phyloP scores from a whole-genome alignment of 2,797 vertebrate genomes.

The Poeciliopsis paucimaculata region DNA sequence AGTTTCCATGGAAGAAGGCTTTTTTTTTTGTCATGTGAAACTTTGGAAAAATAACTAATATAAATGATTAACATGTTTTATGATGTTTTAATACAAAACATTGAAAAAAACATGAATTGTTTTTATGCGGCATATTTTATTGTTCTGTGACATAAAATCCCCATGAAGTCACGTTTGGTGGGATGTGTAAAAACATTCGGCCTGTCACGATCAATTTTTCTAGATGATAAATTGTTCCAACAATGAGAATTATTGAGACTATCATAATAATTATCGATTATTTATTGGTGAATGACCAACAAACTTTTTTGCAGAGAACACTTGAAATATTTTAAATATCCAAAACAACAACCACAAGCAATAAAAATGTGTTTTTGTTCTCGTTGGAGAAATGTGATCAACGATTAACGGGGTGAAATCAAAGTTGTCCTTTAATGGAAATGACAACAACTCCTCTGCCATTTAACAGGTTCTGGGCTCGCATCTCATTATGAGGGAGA shows the following conservation, averaged over 20 bases:
- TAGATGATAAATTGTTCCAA: too few species aligned
- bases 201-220: too few species aligned
- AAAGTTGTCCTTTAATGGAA: not conserved
- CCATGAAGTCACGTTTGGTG: not conserved
- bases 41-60: not conserved
- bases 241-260: too few species aligned
- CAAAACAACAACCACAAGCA: too few species aligned
- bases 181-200: too few species aligned
- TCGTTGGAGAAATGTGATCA: not conserved
- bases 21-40: not conserved
- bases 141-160: not conserved
- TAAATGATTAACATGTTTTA: not conserved
- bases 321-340: too few species aligned
- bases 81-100: not conserved
- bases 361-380: not conserved
- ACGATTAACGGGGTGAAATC: not conserved
- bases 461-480: slow-evolving; percentile 50
- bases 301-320: too few species aligned
- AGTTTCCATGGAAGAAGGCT: not conserved
- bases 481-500: slow-evolving; percentile 52
- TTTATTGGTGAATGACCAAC: too few species aligned
- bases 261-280: too few species aligned
- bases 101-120: not conserved
- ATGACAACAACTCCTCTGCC: slow-evolving; percentile 35
- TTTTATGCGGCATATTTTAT: not conserved